Evolutionary conservation across 35 echinoderm and acorn worm genomes (phyloP), one percentile per base, ranked within the genome.

Genomic region (Lytechinus variegatus): DNA sequence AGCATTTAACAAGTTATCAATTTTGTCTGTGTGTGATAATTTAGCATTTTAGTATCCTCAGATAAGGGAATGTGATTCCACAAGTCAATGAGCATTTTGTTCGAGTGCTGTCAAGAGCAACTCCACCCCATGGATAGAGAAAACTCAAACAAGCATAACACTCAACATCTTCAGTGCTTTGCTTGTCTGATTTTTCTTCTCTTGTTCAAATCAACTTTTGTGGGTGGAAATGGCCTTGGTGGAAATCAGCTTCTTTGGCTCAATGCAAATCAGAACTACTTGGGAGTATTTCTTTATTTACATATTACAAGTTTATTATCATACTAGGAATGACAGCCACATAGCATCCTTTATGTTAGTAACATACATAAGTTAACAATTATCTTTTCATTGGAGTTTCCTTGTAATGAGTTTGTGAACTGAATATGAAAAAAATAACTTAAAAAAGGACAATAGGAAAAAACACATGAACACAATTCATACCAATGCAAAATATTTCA

Each of bases 291-390:
- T 24, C n/a, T 79, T 7, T 16, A 79, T 79, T 6, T 79, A 79
- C 66, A 79, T 79, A 24, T 79, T 79, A 79, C 66, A 79, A 79
- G 66, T 24, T 79, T 79, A 79, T 79, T 79, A 79, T 79, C 66
- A 79, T 79, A 79, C 66, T 27, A 7, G 66, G 66, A 16, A 79
- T 79, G 66, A 79, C 66, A 79, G 6, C n/a, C 66, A 24, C 66
- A n/a, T 24, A 79, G 66, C 66, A 79, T 79, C 66, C 66, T 79
- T 79, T 79, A 24, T 79, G 66, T 24, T 58, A 24, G 0, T 19
- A 79, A 79, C 66, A 79, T 0, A 79, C 6, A 79, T 5, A 79
- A 16, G 66, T 24, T 79, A 79, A 24, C 19, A 79, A 4, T 24
- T 24, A 19, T 79, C 14, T 16, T 7, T 24, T 79, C 19, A 8